Evolutionary conservation across 2,888 invertebrate genomes (phyloP), one percentile per base, ranked within the genome.

Genomic region (Drosophila picticornis): DNA sequence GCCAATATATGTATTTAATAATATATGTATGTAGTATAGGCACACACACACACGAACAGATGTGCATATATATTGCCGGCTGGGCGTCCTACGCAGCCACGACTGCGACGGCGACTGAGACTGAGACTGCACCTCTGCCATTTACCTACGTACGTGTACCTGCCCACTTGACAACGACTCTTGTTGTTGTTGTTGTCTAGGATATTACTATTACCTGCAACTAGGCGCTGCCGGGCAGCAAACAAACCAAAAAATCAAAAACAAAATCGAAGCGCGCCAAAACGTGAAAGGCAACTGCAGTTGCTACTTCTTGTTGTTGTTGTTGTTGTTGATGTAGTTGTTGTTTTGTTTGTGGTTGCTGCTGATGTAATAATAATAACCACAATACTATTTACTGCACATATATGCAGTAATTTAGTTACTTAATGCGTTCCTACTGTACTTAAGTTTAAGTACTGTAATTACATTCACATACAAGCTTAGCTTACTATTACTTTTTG

Each of bases 111-210:
- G 34, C 27, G 22, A n/a, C 71, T 38, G 61, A 60, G 56, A 48
- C 62, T 51, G 59, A 61, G 56, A 57, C 63, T 53, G 48, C 59
- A 48, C 63, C 53, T 25, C 31, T 27, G 53, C 53, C 50, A 43
- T 34, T 46, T 34, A 25, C 60, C 29, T 46, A 34, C 58, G 46
- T 46, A 29, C 50, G 31, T 63, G 61, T 90, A 90, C 90, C 84
- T 84, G 84, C 90, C 87, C 81, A 86, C 84, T 90, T 77, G 84
- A 71, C 80, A 72, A 68, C 62, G 73, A 73, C 66, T 87, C 75
- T 60, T 67, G 63, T 60, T 46, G 68, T 67, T 58, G 16, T 66
- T 66, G 40, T 48, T 67, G 46, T 65, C 89, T 88, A 84, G 90
- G 84, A 90, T 63, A 77, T 80, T 88, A 80, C 74, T 61, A 80